Base-by-base conservation (phyloP, 2,888 invertebrate genomes). In the Leptopilina drosophilae region DNA sequence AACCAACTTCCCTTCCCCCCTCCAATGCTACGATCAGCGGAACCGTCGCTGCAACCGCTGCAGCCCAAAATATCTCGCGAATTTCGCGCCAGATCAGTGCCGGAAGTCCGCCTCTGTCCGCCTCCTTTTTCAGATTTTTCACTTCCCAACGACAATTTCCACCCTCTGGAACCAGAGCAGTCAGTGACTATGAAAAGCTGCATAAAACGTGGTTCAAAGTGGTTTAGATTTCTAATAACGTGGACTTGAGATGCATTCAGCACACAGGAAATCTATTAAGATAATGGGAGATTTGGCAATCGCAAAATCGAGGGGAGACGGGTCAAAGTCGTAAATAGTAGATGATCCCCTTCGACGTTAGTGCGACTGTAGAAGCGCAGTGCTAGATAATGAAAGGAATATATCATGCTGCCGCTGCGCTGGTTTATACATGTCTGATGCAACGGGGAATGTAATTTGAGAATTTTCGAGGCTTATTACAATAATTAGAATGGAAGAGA, bases 341-440 rank as follows among this genome's bases (percentile, higher is more conserved):
- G 33, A 53, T 56, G 73, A 73, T 73, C 80, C 65, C 56, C 75
- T 80, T 82, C 75, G 82, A 78, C 78, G 73, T 59, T 75, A 77
- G 81, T 82, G 82, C 76, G 76, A 79, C 66, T 78, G 59, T 42
- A 78, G 80, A 75, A 64, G 76, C 77, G 82, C 78, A 81, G 81
- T 78, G 82, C 73, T 83, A 78, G 80, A 86, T 88, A 90, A 89
- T 88, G 88, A 90, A 89, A 88, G 76, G 62, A 77, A 78, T 82
- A 77, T 79, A 80, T 82, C 77, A 73, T 75, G 66, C 42, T 42
- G 8, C 8, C 8, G 42, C 8, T 42, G 42, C 42, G 20, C 20
- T 42, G 5, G 33, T 33, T 59, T 8, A 12, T 59, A n/a, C 14
- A n/a, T 59, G 14, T 59, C 15, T 59, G 8, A 46, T 46, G 46